Base-by-base conservation (phyloP, 2,113 vertebrate genomes). In the Cathartes aura region DNA sequence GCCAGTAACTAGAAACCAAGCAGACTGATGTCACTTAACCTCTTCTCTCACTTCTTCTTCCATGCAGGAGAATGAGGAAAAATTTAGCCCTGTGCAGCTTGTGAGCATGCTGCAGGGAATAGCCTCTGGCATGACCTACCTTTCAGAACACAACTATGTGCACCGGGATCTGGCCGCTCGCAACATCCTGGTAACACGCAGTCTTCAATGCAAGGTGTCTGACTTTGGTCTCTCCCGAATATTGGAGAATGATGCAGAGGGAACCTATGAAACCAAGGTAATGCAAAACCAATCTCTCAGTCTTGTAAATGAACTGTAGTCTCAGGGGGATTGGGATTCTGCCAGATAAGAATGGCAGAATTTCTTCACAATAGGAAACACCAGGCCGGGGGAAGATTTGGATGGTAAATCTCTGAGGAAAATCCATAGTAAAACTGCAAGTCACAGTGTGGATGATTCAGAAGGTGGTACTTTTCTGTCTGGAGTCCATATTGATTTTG, bases 211-310 rank as follows among this genome's bases (percentile, higher is more conserved):
- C 96, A 99, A 99, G 82, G 98, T 99, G 58, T 98, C 98, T 9
- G 98, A 99, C 96, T 98, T 98, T 0, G 98, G 98, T 66, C 97
- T 98, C 56, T 97, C 98, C 11, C 98, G 98, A 34, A 97, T 98
- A 71, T 62, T 98, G 82, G 98, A 98, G 91, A 98, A 97, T 27
- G 95, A 98, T 1, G 96, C 97, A 11, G 98, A 98, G 27, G 98
- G 98, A 82, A 98, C 98, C 26, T 98, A 98, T 4, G 98, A 98
- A 97, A 98, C 98, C 45, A 98, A 98, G 98, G 98, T 98, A 74
- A 97, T 1, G 12, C 67, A 80, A 42, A 87, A 59, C 2, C 26
- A 52, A 0, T 68, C 55, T 38, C 55, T 73, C 55, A 15, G 23
- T 27, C 32, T 64, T 63, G 40, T 72, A 15, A 90, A 64, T 85